Base-by-base conservation (phyloP, 2,888 invertebrate species). In the Noctua janthina region DNA sequence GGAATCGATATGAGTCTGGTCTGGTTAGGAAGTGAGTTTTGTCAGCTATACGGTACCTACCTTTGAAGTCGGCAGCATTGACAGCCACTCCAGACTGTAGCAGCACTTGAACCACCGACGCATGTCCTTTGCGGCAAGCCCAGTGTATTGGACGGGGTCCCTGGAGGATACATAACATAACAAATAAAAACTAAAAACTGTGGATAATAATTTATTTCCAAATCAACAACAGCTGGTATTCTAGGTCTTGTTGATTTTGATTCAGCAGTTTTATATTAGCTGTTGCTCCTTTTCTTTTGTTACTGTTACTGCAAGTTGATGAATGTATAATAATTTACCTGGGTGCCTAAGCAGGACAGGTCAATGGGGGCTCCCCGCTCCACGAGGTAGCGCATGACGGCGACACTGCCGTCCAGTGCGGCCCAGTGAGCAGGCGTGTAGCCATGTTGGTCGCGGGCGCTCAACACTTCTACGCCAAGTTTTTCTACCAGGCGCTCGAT, bases 381-480 rank as follows among this genome's bases (percentile, higher is more conserved):
- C 29, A 99, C 98, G 76, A 99, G 97, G 92, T 98, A 99, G 10
- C 99, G 97, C 98, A 99, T 98, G 76, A 99, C 98, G 88, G 99
- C 98, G n/a, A 98, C 98, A 93, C 99, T 99, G 54, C 99, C 99
- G 92, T 99, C 99, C 73, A 99, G 96, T 67, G 98, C 98, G 0
- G 98, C 98, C 99, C 99, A 99, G 94, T 99, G 99, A 43, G 99
- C 99, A 0, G 99, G 99, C 0, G 99, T 99, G 94, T 99, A 99
- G 35, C 99, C 99, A 97, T 99, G 99, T 93, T 99, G 98, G 94
- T 99, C 99, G 39, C 99, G 97, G 0, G 98, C 98, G 78, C 98
- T 98, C 79, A 99, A 95, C 79, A 98, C 98, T 93, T 98, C 98
- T 35, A 98, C 97, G 0, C 99, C 99, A 68, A 98, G 97, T 93